These are phyloP conservation scores for Nephrocerus scutellatus DNA, from an alignment of 2,888 invertebrate species.

Conservation along the genomic window DNA sequence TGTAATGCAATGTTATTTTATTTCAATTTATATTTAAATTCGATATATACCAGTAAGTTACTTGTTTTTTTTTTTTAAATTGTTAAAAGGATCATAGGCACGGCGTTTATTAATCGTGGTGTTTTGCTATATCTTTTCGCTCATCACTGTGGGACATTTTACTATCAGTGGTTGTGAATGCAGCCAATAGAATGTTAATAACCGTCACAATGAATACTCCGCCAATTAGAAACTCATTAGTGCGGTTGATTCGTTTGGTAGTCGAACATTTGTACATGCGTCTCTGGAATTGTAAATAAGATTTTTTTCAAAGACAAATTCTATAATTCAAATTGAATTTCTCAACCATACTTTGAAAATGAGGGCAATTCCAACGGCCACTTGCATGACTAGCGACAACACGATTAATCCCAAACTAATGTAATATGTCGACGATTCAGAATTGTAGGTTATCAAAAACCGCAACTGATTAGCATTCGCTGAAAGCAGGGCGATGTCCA, in stretches of 20 bases:
- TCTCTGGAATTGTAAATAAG: conserved; percentile 27
- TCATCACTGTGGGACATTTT: too few species aligned
- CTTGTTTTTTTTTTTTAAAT: too few species aligned
- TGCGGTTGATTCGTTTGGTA: conserved; percentile 47
- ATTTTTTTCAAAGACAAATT: conserved; percentile 4
- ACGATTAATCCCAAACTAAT: conserved; percentile 54
- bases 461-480: conserved; percentile 65
- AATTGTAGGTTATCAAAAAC: conserved; percentile 57
- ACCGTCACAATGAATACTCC: conserved; percentile 62
- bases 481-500: conserved; percentile 63
- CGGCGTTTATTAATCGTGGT: too few species aligned
- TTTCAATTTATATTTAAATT: too few species aligned
- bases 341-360: conserved; percentile 58
- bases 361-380: conserved; percentile 56
- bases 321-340: too few species aligned
- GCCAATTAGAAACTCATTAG: conserved; percentile 58
- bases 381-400: conserved; percentile 57
- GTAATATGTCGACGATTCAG: conserved; percentile 53
- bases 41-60: too few species aligned
- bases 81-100: too few species aligned
- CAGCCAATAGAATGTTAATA: conserved; percentile 61
- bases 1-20: too few species aligned
- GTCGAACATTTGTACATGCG: conserved; percentile 33
- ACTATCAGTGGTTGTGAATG: conserved; percentile 43
- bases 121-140: neutral